phyloP scores from a whole-genome alignment of 1,140 invertebrate genomes.

The Helicorthomorpha holstii region DNA sequence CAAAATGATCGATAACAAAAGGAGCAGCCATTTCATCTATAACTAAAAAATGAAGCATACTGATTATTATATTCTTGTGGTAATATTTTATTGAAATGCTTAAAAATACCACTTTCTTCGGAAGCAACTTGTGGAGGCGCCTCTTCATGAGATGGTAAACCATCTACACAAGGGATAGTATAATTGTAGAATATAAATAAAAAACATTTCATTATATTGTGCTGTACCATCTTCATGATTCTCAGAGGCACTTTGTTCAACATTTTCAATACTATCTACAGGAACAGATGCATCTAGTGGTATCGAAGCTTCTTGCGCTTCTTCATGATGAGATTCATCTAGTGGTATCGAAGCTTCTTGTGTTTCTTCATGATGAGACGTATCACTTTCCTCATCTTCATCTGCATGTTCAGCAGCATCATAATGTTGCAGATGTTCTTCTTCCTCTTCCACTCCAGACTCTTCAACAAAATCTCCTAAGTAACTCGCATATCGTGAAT shows the following conservation, averaged over 20 bases:
- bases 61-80: conserved; percentile 5
- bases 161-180: conserved; percentile 16
- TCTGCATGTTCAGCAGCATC: conserved; percentile 11
- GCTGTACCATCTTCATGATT: conserved; percentile 20
- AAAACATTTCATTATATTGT: conserved; percentile 18
- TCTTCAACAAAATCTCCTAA: conserved; percentile 65
- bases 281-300: conserved; percentile 19
- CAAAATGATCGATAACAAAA: too few species aligned
- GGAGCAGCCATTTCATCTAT: too few species aligned
- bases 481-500: conserved; percentile 49
- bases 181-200: conserved; percentile 19
- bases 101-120: conserved; percentile 25
- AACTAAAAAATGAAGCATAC: background rate
- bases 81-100: conserved; percentile 8
- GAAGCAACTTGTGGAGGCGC: conserved; percentile 13
- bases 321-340: conserved; percentile 17
- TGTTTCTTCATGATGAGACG: conserved; percentile 5
- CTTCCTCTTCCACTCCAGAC: conserved; percentile 22
- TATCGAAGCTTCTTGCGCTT: conserved; percentile 21
- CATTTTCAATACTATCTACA: conserved; percentile 16
- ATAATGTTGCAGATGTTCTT: too few species aligned
- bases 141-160: conserved; percentile 16
- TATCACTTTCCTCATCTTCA: conserved; percentile 13
- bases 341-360: conserved; percentile 11
- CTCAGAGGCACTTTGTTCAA: conserved; percentile 11